Evolutionary conservation across 2,888 invertebrate genomes (phyloP).

Genomic region (Macrosiphum euphorbiae): DNA sequence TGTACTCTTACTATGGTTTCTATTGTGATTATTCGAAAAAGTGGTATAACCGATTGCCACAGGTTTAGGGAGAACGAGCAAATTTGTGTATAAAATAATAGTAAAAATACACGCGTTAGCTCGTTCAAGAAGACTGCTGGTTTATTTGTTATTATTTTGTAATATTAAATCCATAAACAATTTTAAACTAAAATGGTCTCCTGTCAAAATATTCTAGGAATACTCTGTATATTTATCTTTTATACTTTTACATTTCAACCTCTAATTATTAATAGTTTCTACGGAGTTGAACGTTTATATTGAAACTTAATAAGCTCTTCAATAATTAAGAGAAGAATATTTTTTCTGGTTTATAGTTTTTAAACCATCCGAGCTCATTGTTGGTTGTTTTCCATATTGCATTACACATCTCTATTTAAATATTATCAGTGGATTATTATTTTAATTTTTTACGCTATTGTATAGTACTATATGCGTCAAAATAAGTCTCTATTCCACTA

Average conservation of each 20-base stretch:
- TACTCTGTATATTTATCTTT: background rate
- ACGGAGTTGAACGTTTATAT: background rate
- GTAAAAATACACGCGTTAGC: background rate
- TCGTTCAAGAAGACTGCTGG: background rate
- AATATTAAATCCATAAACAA: background rate
- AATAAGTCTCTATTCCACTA: background rate
- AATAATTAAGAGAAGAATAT: background rate
- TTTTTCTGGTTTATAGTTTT: background rate
- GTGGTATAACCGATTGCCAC: background rate
- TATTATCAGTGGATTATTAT: background rate
- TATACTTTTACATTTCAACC: background rate
- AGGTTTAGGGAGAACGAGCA: background rate
- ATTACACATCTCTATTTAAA: background rate
- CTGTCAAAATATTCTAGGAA: background rate
- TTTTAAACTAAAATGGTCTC: background rate
- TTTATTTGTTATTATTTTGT: background rate
- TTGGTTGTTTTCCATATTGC: background rate
- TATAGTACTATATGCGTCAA: background rate
- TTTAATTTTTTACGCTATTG: background rate
- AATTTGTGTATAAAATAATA: background rate
- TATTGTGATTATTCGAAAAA: background rate
- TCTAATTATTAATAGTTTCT: background rate
- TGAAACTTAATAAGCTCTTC: background rate
- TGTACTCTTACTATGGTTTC: background rate
- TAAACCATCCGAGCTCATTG: background rate